These are phyloP conservation scores for Gadopsis marmoratus DNA, from an alignment of 2,797 vertebrate genomes.

Conservation along the genomic window DNA sequence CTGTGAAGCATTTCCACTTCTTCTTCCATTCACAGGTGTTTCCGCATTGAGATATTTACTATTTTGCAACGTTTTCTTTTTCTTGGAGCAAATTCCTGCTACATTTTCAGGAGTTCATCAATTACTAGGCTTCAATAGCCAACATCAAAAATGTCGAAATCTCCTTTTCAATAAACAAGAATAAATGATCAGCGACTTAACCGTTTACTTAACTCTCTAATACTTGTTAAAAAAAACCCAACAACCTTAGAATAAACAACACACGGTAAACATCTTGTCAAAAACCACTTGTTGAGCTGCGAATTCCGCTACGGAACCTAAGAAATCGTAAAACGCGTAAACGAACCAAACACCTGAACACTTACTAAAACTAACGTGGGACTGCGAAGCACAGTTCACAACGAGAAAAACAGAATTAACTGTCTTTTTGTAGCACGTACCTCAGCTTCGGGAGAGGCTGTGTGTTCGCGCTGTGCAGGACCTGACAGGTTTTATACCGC, in stretches of 20 bases:
- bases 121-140: neutral
- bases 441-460: slow-evolving; percentile 15
- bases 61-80: neutral
- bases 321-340: neutral
- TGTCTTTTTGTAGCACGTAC: slow-evolving; percentile 46
- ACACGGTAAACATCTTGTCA: too few relatives aligned
- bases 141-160: neutral
- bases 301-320: neutral
- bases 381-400: neutral
- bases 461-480: neutral
- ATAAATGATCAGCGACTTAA: neutral
- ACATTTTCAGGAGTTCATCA: neutral
- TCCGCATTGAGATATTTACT: neutral
- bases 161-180: neutral
- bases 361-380: neutral
- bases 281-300: slow-evolving; percentile 56
- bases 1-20: slow-evolving; percentile 18
- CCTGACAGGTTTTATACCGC: slow-evolving; percentile 58
- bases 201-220: accelerated
- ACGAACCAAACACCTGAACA: neutral
- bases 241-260: neutral
- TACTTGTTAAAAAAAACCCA: too few relatives aligned
- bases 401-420: accelerated
- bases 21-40: slow-evolving; percentile 30
- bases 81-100: neutral